Evolutionary conservation across 1,140 invertebrate genomes (phyloP).

Genomic region (Aethina tumida): DNA sequence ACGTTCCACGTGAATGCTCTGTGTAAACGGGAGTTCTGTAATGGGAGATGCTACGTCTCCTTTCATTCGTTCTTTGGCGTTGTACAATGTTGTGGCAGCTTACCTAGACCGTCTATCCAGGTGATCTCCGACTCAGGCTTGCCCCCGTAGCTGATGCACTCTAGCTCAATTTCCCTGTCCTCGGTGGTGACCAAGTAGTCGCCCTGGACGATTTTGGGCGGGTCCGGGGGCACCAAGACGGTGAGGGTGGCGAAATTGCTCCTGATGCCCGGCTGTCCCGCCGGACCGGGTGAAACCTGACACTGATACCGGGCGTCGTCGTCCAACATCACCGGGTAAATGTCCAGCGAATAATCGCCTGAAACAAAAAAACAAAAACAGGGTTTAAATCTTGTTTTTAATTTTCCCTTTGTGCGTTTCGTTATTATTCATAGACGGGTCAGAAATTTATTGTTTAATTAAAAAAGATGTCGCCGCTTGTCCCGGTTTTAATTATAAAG

Average conservation of each 20-base stretch:
- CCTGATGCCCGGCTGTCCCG: conserved; percentile 64
- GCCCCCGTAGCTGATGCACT: conserved; percentile 79
- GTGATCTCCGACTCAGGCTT: conserved; percentile 91
- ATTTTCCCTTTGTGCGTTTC: too few relatives aligned
- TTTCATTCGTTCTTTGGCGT: too few relatives aligned
- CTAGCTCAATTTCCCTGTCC: conserved; percentile 78
- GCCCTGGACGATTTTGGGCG: conserved; percentile 79
- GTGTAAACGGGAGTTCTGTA: too few relatives aligned
- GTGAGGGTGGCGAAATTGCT: conserved; percentile 76
- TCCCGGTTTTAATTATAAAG: too few relatives aligned
- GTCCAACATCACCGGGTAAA: conserved; percentile 77
- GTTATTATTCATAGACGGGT: too few relatives aligned
- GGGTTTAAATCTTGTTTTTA: too few relatives aligned
- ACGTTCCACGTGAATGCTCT: too few relatives aligned
- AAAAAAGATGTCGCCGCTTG: too few relatives aligned
- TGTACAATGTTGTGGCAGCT: too few relatives aligned
- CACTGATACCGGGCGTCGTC: conserved; percentile 88
- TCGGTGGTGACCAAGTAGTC: conserved; percentile 72
- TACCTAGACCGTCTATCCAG: conserved; percentile 74
- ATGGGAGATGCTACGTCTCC: too few relatives aligned
- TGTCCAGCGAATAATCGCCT: conserved; percentile 81
- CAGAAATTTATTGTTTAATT: too few relatives aligned
- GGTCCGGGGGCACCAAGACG: conserved; percentile 79
- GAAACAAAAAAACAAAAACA: conserved; percentile 36
- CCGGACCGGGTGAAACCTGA: conserved; percentile 65